phyloP scores from a whole-genome alignment of 2,888 invertebrate species.

The Dilophus febrilis region DNA sequence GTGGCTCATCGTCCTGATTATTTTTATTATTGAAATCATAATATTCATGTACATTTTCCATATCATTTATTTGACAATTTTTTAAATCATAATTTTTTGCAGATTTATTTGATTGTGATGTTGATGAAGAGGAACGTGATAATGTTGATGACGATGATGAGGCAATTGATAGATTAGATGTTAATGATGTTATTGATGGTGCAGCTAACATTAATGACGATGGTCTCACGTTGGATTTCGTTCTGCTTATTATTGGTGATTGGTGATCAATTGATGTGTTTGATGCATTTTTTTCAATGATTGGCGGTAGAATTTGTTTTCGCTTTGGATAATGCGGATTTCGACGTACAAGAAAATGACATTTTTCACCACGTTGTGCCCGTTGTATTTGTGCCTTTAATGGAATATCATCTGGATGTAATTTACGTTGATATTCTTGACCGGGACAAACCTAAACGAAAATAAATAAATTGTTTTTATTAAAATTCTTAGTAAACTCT shows the following conservation, averaged over 20 bases:
- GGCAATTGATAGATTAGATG: not conserved
- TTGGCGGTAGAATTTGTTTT: constrained; percentile 23
- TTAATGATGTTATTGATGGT: constrained; percentile 2
- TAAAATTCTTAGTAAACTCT: constrained; percentile 7
- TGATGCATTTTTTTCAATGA: constrained; percentile 10
- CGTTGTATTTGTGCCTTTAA: constrained; percentile 57
- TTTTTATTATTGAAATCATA: too few species aligned
- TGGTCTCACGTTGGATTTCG: too few species aligned
- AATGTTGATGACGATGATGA: not conserved
- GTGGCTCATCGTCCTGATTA: not conserved
- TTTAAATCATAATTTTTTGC: too few species aligned
- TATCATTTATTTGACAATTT: too few species aligned
- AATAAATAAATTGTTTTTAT: constrained; percentile 8
- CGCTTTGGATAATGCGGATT: constrained; percentile 54
- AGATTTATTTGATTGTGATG: not conserved
- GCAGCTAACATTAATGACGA: constrained; percentile 3
- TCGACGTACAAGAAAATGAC: constrained; percentile 67
- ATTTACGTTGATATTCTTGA: constrained; percentile 73
- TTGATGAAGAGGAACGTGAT: not conserved
- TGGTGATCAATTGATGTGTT: constrained; percentile 7
- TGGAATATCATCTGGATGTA: constrained; percentile 75
- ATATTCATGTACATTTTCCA: too few species aligned
- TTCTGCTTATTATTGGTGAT: too few species aligned
- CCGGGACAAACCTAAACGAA: constrained; percentile 51
- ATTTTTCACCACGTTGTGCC: constrained; percentile 47